These are phyloP conservation scores for Drosophila paulistorum DNA, from an alignment of 1,140 invertebrate species.

Conservation along the genomic window DNA sequence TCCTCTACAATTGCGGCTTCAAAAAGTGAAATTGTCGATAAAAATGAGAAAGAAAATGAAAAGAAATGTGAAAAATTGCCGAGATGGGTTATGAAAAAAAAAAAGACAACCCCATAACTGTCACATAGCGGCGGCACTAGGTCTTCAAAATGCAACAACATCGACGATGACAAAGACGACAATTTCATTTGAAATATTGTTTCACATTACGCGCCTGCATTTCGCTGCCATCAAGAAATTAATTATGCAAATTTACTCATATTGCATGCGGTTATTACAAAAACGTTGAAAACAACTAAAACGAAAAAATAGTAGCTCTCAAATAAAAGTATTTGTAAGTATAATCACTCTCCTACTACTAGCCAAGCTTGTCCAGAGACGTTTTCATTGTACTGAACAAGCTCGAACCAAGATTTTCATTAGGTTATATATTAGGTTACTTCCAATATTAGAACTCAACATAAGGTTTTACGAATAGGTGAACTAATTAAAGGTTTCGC, in stretches of 20 bases:
- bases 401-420: too few species aligned
- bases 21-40: constrained; percentile 80
- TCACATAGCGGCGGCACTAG: constrained; percentile 49
- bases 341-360: too few species aligned
- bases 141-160: constrained; percentile 60
- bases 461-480: too few species aligned
- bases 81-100: too few species aligned
- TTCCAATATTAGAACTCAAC: too few species aligned
- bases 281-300: too few species aligned
- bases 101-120: constrained; percentile 52
- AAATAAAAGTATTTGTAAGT: too few species aligned
- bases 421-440: too few species aligned
- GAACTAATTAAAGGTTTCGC: too few species aligned
- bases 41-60: constrained; percentile 28
- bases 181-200: constrained; percentile 27
- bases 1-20: constrained; percentile 42
- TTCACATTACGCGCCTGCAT: constrained; percentile 49
- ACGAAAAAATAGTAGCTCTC: too few species aligned
- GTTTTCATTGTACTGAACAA: too few species aligned
- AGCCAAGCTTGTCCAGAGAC: too few species aligned
- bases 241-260: constrained; percentile 61
- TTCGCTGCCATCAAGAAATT: constrained; percentile 53
- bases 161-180: not conserved
- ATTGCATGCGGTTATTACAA: constrained; percentile 32
- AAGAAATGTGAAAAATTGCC: not conserved